Evolutionary conservation across 2,888 invertebrate species (phyloP).

Genomic region (Helicoverpa assulta): DNA sequence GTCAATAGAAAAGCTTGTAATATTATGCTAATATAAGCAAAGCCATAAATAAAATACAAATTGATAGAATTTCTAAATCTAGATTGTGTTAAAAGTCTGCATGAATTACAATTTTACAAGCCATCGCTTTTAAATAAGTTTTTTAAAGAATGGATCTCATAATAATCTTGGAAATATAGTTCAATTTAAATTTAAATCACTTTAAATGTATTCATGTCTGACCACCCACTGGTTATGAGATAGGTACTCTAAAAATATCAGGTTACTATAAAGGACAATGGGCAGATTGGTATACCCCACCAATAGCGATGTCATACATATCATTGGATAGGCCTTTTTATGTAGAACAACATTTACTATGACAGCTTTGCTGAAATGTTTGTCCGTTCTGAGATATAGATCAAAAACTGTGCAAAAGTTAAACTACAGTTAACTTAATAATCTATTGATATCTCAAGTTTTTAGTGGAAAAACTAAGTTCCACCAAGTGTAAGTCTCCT

Average conservation of each 20-base stretch:
- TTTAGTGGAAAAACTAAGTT: no score
- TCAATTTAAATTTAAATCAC: constrained; percentile 55
- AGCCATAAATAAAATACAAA: constrained; percentile 28
- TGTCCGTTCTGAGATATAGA: no score
- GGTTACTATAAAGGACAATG: constrained; percentile 54
- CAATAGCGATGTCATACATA: no score
- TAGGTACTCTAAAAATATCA: constrained; percentile 30
- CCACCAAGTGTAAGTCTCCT: no score
- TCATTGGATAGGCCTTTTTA: no score
- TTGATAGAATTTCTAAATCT: constrained; percentile 26
- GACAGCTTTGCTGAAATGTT: no score
- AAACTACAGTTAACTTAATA: no score
- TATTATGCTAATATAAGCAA: background rate
- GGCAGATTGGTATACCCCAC: no score
- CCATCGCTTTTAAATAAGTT: constrained; percentile 3
- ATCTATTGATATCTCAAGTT: no score
- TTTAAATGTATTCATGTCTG: constrained; percentile 47
- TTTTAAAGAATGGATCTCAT: constrained; percentile 23
- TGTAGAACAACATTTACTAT: no score
- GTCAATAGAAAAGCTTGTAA: background rate
- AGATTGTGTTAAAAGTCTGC: background rate
- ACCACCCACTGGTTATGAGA: constrained; percentile 52
- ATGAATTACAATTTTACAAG: constrained; percentile 20
- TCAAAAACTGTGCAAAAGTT: no score
- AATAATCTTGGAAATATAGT: constrained; percentile 37